These are phyloP conservation scores for Abrostola tripartita DNA, from an alignment of 2,888 invertebrate genomes.

Conservation along the genomic window DNA sequence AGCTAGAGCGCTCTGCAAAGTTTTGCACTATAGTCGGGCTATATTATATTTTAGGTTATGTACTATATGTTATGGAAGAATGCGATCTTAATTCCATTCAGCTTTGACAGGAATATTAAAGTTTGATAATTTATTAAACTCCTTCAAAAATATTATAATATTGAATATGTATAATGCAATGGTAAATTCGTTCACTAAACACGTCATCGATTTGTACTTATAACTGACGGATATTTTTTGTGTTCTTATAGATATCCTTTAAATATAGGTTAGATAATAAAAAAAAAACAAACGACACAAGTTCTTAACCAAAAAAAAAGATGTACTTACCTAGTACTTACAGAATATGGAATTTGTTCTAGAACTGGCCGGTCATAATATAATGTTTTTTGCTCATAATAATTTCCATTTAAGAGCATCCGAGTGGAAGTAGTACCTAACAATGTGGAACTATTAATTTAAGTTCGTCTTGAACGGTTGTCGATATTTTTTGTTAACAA, in stretches of 20 bases:
- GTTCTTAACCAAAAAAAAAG: background rate
- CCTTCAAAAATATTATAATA: too few species aligned
- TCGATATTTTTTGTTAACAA: slow-evolving; percentile 32
- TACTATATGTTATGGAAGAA: too few species aligned
- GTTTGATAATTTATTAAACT: too few species aligned
- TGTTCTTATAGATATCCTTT: too few species aligned
- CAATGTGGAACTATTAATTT: slow-evolving; percentile 44
- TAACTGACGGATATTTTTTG: too few species aligned
- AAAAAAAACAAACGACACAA: background rate
- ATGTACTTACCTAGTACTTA: background rate
- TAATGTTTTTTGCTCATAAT: slow-evolving; percentile 20
- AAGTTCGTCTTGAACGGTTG: slow-evolving; percentile 21
- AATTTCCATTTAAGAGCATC: slow-evolving; percentile 19
- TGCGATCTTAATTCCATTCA: too few species aligned
- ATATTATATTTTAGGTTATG: too few species aligned
- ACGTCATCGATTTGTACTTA: too few species aligned
- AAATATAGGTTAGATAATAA: too few species aligned
- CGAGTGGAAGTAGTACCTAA: slow-evolving; percentile 15
- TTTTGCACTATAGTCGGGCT: background rate
- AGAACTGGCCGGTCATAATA: background rate
- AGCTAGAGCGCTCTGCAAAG: slow-evolving; percentile 1
- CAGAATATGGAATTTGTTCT: background rate
- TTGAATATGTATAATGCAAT: too few species aligned
- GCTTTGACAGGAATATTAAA: too few species aligned
- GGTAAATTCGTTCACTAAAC: too few species aligned